Base-by-base conservation (phyloP, 1,140 invertebrate genomes). In the Caligus rogercresseyi region DNA sequence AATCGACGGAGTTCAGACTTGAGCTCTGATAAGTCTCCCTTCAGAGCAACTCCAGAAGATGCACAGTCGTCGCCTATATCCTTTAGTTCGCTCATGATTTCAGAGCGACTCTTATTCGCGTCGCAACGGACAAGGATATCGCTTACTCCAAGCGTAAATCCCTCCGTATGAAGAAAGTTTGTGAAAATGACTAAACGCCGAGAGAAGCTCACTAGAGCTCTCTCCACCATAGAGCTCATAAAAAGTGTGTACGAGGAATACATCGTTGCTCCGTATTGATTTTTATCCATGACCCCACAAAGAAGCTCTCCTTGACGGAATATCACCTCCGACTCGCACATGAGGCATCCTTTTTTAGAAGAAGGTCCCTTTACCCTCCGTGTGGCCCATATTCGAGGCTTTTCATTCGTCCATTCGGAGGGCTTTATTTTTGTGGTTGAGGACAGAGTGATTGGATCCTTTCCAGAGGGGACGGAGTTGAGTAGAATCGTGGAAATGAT, bases 261-360 rank as follows among this genome's bases (percentile, higher is more conserved):
- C 2, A 86, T 82, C 0, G 93, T 93, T 0, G 93, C 84, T 18
- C 96, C 96, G 74, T 90, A 93, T 71, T 97, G 93, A 25, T 83
- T 85, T 75, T 99, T 99, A 74, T 99, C 96, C 31, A 99, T 75
- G n/a, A 99, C 83, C 2, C 96, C 96, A 68, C 78, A 82, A 0
- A 98, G 70, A 7, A 99, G 74, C 74, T 98, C 85, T 4, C 94
- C 94, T 59, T 84, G 77, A 56, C 84, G 74, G 66, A 99, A 87
- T 14, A 97, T 77, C 24, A 98, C 89, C 75, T 94, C 81, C 61
- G 85, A 84, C 74, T 98, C 95, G 53, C 82, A 81, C 84, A 98
- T 89, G 0, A 61, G 54, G 55, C 82, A 79, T 26, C 20, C 31
- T 4, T 55, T 53, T 18, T 54, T 20, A 2, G 24, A n/a, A 15